phyloP scores from a whole-genome alignment of 2,797 vertebrate genomes.

The Melanitta fusca region DNA sequence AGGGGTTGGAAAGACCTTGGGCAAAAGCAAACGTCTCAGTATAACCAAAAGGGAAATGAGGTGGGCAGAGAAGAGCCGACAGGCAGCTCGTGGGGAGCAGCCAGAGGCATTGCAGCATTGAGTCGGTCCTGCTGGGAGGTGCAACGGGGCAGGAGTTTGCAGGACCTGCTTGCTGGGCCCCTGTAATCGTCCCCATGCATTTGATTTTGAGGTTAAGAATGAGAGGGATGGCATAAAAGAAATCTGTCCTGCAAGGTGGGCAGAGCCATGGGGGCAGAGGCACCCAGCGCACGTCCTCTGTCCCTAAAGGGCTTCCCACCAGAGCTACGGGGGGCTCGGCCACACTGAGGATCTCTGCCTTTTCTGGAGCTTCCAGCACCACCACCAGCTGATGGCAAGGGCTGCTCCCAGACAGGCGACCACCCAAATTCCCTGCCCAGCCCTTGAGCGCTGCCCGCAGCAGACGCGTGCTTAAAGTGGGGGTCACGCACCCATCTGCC shows the following conservation, averaged over 20 bases:
- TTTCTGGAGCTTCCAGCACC: neutral
- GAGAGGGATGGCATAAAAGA: neutral
- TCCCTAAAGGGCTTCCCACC: neutral
- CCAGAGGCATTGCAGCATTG: neutral
- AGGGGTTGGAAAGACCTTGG: conserved; percentile 92
- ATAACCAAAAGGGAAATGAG: neutral
- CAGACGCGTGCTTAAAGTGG: rapidly evolving
- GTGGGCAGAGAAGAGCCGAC: neutral
- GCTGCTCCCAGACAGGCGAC: neutral
- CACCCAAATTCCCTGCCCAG: neutral
- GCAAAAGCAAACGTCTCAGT: neutral
- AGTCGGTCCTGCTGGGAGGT: rapidly evolving
- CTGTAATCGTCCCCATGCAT: neutral
- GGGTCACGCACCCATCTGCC: conserved; percentile 87
- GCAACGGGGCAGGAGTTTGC: neutral
- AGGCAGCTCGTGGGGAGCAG: rapidly evolving
- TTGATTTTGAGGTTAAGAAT: neutral
- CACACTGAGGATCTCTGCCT: neutral
- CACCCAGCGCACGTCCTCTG: neutral
- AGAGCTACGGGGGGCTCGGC: neutral
- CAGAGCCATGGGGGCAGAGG: neutral
- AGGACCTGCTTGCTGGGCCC: neutral
- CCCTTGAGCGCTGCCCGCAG: rapidly evolving
- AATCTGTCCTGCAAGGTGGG: rapidly evolving
- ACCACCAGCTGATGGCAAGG: neutral